A percentile compares a stretch with the other conserved stretches of the same genome.
Conservation (phyloP, 1,140 invertebrate species). For the Drosophila sp. region DNA sequence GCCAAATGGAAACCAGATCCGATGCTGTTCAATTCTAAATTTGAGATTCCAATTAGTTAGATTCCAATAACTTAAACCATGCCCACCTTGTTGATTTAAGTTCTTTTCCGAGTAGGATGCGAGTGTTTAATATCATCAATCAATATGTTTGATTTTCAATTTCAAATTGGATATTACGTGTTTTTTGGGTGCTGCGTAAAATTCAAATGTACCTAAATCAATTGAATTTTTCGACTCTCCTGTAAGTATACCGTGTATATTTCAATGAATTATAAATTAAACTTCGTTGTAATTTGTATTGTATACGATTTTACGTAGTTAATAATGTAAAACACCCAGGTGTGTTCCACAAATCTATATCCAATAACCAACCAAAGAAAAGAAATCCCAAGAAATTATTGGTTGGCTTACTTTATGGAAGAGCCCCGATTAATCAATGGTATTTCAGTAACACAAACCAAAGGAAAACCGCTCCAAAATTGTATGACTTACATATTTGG, state of each 20-base stretch:
- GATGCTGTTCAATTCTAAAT: slow-evolving; percentile 3
- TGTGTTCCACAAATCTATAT: too few relatives aligned
- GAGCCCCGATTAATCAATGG: too few relatives aligned
- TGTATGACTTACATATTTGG: too few relatives aligned
- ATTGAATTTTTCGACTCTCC: not conserved
- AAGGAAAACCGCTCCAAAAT: too few relatives aligned
- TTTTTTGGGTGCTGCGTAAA: not conserved
- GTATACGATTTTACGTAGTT: too few relatives aligned
- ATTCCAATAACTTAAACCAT: slow-evolving; percentile 5
- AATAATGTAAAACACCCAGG: too few relatives aligned
- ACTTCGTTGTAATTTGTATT: not conserved
- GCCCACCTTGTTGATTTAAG: not conserved
- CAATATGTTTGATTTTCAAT: too few relatives aligned
- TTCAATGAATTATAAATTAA: not conserved
- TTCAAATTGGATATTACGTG: not conserved
- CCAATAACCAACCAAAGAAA: too few relatives aligned
- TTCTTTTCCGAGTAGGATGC: not conserved
- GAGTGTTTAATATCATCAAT: not conserved
- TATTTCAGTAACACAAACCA: too few relatives aligned
- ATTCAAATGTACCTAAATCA: not conserved
- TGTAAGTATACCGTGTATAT: not conserved
- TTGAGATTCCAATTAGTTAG: slow-evolving; percentile 10
- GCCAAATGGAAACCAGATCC: slow-evolving; percentile 21
- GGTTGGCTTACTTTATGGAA: too few relatives aligned
- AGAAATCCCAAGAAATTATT: too few relatives aligned